phyloP scores from a whole-genome alignment of 2,797 vertebrate genomes.

The Lacerta bilineata region DNA sequence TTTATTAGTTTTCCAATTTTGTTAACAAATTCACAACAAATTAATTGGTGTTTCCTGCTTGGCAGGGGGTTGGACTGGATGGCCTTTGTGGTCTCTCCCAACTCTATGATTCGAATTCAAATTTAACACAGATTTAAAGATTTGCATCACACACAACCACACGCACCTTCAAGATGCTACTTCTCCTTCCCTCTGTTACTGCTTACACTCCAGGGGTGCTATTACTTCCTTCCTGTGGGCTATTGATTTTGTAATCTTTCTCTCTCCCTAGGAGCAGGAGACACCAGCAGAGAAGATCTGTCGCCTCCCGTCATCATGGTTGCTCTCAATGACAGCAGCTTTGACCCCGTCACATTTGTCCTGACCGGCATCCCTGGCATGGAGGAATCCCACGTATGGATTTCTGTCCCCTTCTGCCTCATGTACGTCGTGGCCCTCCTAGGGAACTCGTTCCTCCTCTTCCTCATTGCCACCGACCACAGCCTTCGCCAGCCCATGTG shows the following conservation, averaged over 20 bases:
- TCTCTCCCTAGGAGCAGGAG: background rate
- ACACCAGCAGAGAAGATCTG: fast-evolving
- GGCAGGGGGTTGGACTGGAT: no score
- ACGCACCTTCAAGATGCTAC: no score
- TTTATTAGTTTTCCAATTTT: no score
- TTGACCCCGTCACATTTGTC: slow-evolving; percentile 70
- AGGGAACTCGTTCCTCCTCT: slow-evolving; percentile 65
- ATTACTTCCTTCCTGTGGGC: background rate
- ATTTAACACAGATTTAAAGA: no score
- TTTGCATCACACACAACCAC: no score
- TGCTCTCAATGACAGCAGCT: slow-evolving; percentile 64
- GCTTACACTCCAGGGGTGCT: background rate
- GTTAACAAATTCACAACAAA: no score
- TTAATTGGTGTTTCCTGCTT: no score
- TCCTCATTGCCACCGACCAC: slow-evolving; percentile 48
- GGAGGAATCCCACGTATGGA: slow-evolving; percentile 76
- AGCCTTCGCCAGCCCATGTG: slow-evolving; percentile 87
- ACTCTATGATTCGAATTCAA: no score
- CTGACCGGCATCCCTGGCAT: slow-evolving; percentile 77
- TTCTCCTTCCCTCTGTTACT: no score
- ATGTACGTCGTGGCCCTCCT: slow-evolving; percentile 65
- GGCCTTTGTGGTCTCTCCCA: no score
- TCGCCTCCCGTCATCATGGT: slow-evolving; percentile 42
- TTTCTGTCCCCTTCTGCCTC: slow-evolving; percentile 77
- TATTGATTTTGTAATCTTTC: no score